These are phyloP conservation scores for Aphodius granarius DNA, from an alignment of 2,888 invertebrate genomes.

Conservation along the genomic window DNA sequence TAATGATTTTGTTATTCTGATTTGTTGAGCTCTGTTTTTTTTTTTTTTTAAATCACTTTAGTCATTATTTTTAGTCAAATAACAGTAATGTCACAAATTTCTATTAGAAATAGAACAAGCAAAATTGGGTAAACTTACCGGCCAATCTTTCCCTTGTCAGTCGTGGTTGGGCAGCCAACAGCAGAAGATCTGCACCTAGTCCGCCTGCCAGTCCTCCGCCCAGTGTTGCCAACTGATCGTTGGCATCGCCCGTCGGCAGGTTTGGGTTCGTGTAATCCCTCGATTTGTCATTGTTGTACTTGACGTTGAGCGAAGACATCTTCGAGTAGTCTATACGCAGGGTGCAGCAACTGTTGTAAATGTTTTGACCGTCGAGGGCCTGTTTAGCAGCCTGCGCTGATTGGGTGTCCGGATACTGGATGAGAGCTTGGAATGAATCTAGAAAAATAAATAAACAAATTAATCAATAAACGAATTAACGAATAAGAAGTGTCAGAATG, in stretches of 20 bases:
- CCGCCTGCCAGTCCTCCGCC: slow-evolving; percentile 57
- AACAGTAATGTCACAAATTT: too few relatives aligned
- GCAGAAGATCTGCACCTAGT: slow-evolving; percentile 68
- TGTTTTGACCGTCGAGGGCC: slow-evolving; percentile 97
- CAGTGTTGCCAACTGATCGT: slow-evolving; percentile 61
- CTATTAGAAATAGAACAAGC: too few relatives aligned
- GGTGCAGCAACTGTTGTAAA: slow-evolving; percentile 99
- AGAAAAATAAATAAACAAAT: slow-evolving; percentile 55
- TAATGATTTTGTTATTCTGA: too few relatives aligned
- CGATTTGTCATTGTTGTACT: slow-evolving; percentile 99
- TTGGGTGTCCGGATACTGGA: slow-evolving; percentile 97
- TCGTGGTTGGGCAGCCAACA: slow-evolving; percentile 58
- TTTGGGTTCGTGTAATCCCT: slow-evolving; percentile 99
- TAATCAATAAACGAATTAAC: too few relatives aligned
- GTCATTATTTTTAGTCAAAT: too few relatives aligned
- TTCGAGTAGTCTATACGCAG: slow-evolving; percentile 99
- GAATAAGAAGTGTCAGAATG: background rate
- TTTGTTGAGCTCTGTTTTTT: too few relatives aligned
- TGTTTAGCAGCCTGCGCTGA: slow-evolving; percentile 97
- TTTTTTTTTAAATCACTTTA: too few relatives aligned
- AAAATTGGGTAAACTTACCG: too few relatives aligned
- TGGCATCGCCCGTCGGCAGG: slow-evolving; percentile 90
- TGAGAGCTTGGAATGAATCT: slow-evolving; percentile 98
- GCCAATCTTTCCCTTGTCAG: slow-evolving; percentile 59
- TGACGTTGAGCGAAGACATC: slow-evolving; percentile 96